phyloP scores from a whole-genome alignment of 2,797 vertebrate genomes.

The Coreius guichenoti region DNA sequence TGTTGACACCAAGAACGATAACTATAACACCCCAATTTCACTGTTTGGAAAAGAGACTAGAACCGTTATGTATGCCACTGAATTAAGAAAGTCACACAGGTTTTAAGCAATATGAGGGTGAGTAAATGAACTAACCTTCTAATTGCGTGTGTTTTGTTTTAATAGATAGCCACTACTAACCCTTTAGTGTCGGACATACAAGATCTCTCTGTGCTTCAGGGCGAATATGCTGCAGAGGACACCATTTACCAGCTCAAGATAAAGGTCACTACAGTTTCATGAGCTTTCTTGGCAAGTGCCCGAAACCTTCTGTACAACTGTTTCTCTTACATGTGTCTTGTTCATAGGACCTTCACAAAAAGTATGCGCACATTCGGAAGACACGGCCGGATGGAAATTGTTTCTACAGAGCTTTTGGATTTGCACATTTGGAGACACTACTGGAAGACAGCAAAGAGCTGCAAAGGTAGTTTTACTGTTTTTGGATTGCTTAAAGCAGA shows the following conservation, averaged over 20 bases:
- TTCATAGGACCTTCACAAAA: conserved; percentile 89
- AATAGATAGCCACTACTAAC: conserved; percentile 93
- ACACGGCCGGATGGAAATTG: conserved; percentile 94
- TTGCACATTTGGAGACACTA: conserved; percentile 89
- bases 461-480: conserved; percentile 76
- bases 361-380: conserved; percentile 90
- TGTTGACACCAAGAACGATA: neutral
- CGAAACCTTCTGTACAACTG: neutral
- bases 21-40: neutral
- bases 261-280: conserved; percentile 75
- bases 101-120: neutral
- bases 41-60: neutral
- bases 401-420: conserved; percentile 93
- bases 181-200: conserved; percentile 92
- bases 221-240: conserved; percentile 91
- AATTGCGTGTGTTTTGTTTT: conserved; percentile 31
- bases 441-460: conserved; percentile 90
- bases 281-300: neutral
- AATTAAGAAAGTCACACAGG: neutral
- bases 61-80: neutral
- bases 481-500: neutral
- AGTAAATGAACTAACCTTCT: conserved; percentile 18
- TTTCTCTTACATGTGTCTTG: neutral
- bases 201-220: conserved; percentile 87
- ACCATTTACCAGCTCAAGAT: conserved; percentile 94